Percentiles rank a stretch among this genome's conserved stretches.
Evolutionary conservation across 2,888 invertebrate species (phyloP).

Genomic region (Hartigia nigra): DNA sequence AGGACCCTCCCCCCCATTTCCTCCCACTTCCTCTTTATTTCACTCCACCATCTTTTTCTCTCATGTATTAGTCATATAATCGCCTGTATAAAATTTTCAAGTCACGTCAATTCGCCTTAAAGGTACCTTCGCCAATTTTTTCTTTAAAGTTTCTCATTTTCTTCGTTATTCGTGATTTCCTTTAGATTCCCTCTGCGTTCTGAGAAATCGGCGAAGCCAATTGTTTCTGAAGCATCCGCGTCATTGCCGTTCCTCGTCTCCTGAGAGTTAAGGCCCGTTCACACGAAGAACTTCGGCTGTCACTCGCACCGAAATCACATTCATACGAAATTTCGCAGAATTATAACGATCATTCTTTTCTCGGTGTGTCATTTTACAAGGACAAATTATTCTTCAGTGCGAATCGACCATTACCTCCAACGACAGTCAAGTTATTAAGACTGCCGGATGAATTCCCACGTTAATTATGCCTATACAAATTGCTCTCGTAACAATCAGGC

Average conservation of each 20-base stretch:
- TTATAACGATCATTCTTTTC: too few relatives aligned
- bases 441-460: too few relatives aligned
- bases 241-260: constrained; percentile 16
- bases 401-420: too few relatives aligned
- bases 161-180: neutral
- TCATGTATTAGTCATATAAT: neutral
- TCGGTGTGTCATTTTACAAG: neutral
- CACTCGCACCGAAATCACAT: neutral
- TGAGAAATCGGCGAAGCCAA: neutral
- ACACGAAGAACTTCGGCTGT: neutral
- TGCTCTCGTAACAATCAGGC: neutral
- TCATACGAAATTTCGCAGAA: neutral
- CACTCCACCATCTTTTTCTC: constrained; percentile 14
- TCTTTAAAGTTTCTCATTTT: neutral
- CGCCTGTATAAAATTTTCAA: neutral
- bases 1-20: neutral
- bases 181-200: neutral
- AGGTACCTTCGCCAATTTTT: neutral
- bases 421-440: too few relatives aligned
- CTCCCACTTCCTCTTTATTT: constrained; percentile 15
- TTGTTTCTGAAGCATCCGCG: constrained; percentile 22
- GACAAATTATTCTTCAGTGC: neutral
- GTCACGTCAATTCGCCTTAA: neutral
- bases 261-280: neutral
- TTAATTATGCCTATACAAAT: neutral